These are phyloP conservation scores for Pseudorhiza aurosa DNA, from an alignment of 30 jellyfish, hydroid and myxozoan genomes.

Conservation along the genomic window DNA sequence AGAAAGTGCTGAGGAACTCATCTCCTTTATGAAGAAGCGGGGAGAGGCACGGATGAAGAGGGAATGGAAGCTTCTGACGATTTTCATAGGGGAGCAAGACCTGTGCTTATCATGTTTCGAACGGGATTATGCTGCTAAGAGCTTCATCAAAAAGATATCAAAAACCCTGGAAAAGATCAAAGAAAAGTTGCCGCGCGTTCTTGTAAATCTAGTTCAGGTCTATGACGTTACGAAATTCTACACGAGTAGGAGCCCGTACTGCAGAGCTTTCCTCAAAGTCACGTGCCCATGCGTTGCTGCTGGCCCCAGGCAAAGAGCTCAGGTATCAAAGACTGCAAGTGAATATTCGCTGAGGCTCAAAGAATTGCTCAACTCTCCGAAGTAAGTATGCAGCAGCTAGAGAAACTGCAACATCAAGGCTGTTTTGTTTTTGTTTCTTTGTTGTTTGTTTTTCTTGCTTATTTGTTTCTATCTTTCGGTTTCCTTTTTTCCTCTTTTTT, in stretches of 20 bases:
- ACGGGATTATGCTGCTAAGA: slow-evolving; percentile 3
- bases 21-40: slow-evolving; percentile 30
- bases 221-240: slow-evolving; percentile 60
- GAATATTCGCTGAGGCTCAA: slow-evolving; percentile 19
- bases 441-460: too few species aligned
- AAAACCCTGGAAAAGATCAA: slow-evolving; percentile 48
- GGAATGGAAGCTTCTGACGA: slow-evolving; percentile 82
- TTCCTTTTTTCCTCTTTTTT: too few species aligned
- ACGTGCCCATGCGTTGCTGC: slow-evolving; percentile 74
- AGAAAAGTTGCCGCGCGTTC: slow-evolving; percentile 64
- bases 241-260: slow-evolving; percentile 25
- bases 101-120: slow-evolving; percentile 63
- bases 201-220: slow-evolving; percentile 69
- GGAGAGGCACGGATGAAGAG: slow-evolving; percentile 29
- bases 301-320: background rate
- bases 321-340: slow-evolving; percentile 45
- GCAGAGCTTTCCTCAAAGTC: slow-evolving; percentile 45
- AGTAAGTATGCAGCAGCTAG: slow-evolving; percentile 49
- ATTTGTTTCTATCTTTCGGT: too few species aligned
- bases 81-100: slow-evolving; percentile 76
- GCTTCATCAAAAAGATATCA: slow-evolving; percentile 23
- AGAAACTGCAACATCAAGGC: too few species aligned
- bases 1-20: slow-evolving; percentile 61
- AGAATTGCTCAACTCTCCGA: slow-evolving; percentile 35
- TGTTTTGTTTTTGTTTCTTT: too few species aligned